phyloP scores from a whole-genome alignment of 2,888 invertebrate species.

The Andrena trimmerana region DNA sequence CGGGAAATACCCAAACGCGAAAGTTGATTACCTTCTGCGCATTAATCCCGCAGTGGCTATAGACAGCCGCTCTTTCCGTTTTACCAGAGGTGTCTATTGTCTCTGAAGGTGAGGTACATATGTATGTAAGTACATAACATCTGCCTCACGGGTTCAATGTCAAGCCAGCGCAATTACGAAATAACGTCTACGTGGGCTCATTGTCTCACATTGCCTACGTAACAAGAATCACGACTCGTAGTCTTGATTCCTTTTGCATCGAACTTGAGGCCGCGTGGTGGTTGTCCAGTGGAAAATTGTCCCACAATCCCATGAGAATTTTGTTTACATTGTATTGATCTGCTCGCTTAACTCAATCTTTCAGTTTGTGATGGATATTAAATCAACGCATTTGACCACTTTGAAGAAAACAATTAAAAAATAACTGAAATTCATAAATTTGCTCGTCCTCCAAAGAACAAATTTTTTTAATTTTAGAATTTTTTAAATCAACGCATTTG shows the following conservation, averaged over 20 bases:
- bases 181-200: background rate
- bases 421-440: too few relatives aligned
- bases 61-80: conserved; percentile 46
- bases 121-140: background rate
- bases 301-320: background rate
- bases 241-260: background rate
- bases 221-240: conserved; percentile 4
- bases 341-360: background rate
- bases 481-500: too few relatives aligned
- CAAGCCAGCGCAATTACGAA: conserved; percentile 39
- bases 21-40: conserved; percentile 76
- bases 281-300: too few relatives aligned
- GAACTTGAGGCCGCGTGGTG: too few relatives aligned
- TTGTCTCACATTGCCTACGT: conserved; percentile 19
- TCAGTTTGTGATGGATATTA: background rate
- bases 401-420: too few relatives aligned
- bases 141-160: conserved; percentile 48
- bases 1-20: conserved; percentile 75
- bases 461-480: too few relatives aligned
- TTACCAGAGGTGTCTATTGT: conserved; percentile 41
- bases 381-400: too few relatives aligned
- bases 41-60: conserved; percentile 51
- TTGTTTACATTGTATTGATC: background rate
- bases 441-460: too few relatives aligned
- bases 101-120: conserved; percentile 36